Evolutionary conservation across 2,888 invertebrate species (phyloP), one percentile per base, ranked within the genome.

Genomic region (Melanotus villosus): DNA sequence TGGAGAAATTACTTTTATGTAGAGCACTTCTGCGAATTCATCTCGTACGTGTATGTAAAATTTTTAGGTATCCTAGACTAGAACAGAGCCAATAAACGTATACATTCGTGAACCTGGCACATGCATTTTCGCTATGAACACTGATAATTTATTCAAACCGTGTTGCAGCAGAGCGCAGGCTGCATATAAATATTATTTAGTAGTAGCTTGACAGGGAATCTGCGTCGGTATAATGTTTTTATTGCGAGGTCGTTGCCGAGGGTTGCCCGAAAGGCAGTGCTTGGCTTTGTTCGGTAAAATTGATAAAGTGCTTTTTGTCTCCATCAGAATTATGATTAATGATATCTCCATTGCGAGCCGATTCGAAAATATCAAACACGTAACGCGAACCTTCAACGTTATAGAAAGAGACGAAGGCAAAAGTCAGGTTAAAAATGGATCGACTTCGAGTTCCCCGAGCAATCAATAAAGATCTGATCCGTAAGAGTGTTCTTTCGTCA

Each of bases 251-350:
- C 63, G 71, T 70, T 68, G 70, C 71, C 50, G 65, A 68, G 72
- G 70, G 69, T 71, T 71, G 66, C 58, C 66, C 70, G 32, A 45
- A 41, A 38, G 63, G 47, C 54, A 60, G 70, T 70, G 64, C 68
- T 41, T 60, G 60, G 68, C 78, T 78, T 71, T 75, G 73, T 74
- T 75, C 73, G 68, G 71, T 73, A 77, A 80, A 80, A 79, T 77
- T 80, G 79, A 80, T 80, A 76, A 79, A 80, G 78, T 77, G 76
- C 77, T 79, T 80, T 80, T 80, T 79, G 79, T 80, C 79, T 79
- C 73, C 77, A 68, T 67, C 73, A 72, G 71, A 70, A 74, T 75
- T 72, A 75, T 75, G 73, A 75, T 73, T 70, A 72, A 74, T 73
- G 73, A 68, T 64, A 54, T 57, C 54, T 47, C 58, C 59, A 56